phyloP scores from a whole-genome alignment of 2,797 vertebrate species.

The Centroberyx gerrardi region DNA sequence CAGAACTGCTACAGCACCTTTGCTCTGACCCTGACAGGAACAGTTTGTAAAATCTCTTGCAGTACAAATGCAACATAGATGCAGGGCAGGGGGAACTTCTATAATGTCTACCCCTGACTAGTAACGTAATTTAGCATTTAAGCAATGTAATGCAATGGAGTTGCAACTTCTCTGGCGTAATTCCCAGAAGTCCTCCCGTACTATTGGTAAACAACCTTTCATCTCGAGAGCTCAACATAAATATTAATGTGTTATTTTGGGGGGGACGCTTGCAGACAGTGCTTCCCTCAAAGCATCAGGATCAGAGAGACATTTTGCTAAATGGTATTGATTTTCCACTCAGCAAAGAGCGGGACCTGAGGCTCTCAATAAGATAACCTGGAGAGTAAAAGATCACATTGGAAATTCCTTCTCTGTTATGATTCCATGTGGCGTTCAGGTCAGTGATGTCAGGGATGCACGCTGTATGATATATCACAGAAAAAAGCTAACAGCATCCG shows the following conservation, averaged over 20 bases:
- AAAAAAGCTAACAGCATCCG: neutral
- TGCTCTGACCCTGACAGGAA: neutral
- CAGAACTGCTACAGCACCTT: neutral
- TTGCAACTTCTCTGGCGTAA: neutral
- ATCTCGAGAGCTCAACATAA: slow-evolving; percentile 44
- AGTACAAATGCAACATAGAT: slow-evolving; percentile 1
- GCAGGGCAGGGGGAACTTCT: neutral
- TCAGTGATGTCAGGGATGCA: neutral
- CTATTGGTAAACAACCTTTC: slow-evolving; percentile 48
- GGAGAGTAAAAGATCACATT: slow-evolving; percentile 25
- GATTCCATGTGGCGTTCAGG: slow-evolving; percentile 3
- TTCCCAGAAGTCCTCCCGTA: slow-evolving; percentile 21
- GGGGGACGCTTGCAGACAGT: slow-evolving; percentile 20
- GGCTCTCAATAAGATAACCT: slow-evolving; percentile 34
- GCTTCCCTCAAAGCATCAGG: slow-evolving; percentile 41
- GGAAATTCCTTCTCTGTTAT: slow-evolving; percentile 22
- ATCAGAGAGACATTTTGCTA: slow-evolving; percentile 53
- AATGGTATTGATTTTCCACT: slow-evolving; percentile 78
- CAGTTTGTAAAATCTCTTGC: neutral
- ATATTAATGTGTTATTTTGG: slow-evolving; percentile 67
- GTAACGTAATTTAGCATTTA: slow-evolving; percentile 18
- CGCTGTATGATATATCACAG: neutral
- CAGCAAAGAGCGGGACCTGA: slow-evolving; percentile 16
- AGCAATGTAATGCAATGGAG: slow-evolving; percentile 2
- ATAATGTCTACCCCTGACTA: neutral